Evolutionary conservation across 2,113 vertebrate species (phyloP).

Genomic region (Chitala chitala): DNA sequence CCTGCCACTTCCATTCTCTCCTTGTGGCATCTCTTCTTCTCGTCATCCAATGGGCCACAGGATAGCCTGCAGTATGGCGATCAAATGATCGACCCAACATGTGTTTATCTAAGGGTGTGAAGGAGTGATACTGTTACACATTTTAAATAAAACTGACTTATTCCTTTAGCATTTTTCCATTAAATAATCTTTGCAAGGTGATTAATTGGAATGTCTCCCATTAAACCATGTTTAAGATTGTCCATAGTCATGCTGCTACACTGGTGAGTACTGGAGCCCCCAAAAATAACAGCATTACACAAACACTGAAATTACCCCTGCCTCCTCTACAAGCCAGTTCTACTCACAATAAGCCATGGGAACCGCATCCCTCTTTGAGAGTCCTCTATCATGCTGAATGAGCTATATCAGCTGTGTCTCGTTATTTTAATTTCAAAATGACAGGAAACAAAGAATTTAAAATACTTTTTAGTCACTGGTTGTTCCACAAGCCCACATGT

Average conservation of each 20-base stretch:
- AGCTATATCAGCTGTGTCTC: neutral
- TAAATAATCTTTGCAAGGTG: no score
- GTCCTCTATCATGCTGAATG: slow-evolving; percentile 5
- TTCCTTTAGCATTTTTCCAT: no score
- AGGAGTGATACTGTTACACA: no score
- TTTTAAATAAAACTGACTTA: no score
- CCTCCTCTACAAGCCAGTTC: neutral
- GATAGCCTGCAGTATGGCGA: no score
- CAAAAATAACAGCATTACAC: neutral
- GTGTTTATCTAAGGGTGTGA: no score
- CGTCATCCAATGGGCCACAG: no score
- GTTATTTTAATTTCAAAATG: slow-evolving; percentile 14
- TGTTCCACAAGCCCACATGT: neutral
- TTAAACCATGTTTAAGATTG: no score
- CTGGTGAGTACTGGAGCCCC: neutral
- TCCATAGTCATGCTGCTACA: neutral
- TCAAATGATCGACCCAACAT: no score
- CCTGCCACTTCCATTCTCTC: no score
- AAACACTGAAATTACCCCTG: neutral
- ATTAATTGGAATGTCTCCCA: no score
- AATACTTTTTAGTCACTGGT: neutral
- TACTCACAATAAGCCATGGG: neutral
- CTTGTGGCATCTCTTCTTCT: no score
- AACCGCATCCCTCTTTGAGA: neutral
- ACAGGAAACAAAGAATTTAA: slow-evolving; percentile 18